Percentiles rank a stretch among this genome's conserved stretches.
phyloP scores from a whole-genome alignment of 2,113 vertebrate species.

The Psilopsiagon aurifrons region DNA sequence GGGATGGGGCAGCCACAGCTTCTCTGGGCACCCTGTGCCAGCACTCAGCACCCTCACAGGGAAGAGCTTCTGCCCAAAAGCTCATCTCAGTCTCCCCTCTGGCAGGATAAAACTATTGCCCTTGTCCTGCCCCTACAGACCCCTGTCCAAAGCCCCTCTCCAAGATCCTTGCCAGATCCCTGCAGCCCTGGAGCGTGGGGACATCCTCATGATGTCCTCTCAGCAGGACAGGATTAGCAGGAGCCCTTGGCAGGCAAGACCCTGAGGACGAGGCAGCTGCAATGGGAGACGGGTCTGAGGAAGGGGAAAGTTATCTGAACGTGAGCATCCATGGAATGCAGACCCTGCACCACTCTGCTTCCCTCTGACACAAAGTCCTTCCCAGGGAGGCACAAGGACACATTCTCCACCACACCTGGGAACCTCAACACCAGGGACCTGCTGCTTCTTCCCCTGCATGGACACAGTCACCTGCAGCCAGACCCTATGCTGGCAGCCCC shows the following conservation, averaged over 20 bases:
- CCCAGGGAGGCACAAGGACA: background rate
- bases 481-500: background rate
- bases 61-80: no score
- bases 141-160: background rate
- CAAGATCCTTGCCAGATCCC: background rate
- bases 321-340: background rate
- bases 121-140: background rate
- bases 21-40: no score
- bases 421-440: background rate
- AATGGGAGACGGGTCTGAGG: background rate
- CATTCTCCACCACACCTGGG: background rate
- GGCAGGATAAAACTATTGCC: background rate
- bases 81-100: background rate
- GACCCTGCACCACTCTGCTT: background rate
- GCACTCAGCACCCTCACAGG: no score
- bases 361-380: background rate
- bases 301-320: background rate
- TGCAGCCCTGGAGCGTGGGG: background rate
- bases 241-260: accelerated
- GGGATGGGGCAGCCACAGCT: no score
- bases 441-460: background rate
- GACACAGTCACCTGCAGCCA: background rate
- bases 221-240: background rate
- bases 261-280: background rate
- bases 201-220: background rate